These are phyloP conservation scores for Orthonyx spaldingii DNA, from an alignment of 2,113 vertebrate species.

Conservation along the genomic window DNA sequence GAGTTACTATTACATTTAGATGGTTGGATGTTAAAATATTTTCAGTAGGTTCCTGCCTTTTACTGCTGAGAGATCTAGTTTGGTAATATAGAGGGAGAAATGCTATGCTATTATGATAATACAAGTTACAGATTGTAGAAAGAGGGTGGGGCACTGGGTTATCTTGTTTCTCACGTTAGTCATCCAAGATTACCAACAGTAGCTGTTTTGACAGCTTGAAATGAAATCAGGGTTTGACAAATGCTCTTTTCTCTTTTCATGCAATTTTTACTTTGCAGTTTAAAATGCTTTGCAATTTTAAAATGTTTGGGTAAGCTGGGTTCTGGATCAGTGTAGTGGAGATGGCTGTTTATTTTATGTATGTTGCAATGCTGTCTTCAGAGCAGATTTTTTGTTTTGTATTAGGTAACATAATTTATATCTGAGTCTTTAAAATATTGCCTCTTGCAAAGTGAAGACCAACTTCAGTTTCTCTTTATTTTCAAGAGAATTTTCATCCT, in stretches of 20 bases:
- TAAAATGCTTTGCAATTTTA: background rate
- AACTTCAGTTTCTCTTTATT: background rate
- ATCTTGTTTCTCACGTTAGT: conserved; percentile 40
- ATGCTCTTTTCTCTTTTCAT: background rate
- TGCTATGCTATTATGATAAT: background rate
- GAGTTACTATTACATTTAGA: background rate
- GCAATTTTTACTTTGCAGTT: background rate
- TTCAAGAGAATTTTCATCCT: background rate
- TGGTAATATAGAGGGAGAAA: background rate
- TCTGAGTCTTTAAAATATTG: background rate
- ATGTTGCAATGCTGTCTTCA: background rate
- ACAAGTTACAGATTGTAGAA: background rate
- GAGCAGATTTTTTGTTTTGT: background rate
- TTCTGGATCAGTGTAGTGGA: background rate
- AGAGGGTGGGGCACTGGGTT: conserved; percentile 33
- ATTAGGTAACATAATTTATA: background rate
- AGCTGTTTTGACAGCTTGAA: conserved; percentile 19
- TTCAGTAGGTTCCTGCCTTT: background rate
- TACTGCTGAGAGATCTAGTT: background rate
- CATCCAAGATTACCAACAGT: background rate
- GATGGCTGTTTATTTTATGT: background rate
- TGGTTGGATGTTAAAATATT: background rate
- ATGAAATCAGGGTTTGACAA: background rate
- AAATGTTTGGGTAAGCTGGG: background rate
- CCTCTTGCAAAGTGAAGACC: background rate